Evolutionary conservation across 2,113 vertebrate species (phyloP).

Genomic region (Larimichthys crocea): DNA sequence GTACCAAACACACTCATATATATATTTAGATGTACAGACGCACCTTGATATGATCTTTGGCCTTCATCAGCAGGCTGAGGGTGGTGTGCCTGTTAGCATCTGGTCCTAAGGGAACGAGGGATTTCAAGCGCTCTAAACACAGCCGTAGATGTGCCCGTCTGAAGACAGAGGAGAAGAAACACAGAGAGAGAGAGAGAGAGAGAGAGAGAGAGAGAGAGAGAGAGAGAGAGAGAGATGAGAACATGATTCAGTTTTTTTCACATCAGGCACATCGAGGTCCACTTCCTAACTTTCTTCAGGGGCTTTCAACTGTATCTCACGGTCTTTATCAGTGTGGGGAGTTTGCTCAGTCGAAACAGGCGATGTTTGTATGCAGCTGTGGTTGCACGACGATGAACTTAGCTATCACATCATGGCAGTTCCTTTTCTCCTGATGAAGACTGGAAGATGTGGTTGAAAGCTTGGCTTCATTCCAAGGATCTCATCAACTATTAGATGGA

Average conservation of each 20-base stretch:
- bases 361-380: no score
- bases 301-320: background rate
- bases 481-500: no score
- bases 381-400: no score
- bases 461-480: background rate
- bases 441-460: background rate
- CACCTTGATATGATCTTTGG: slow-evolving; percentile 95
- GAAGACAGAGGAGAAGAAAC: slow-evolving; percentile 7
- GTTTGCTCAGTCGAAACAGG: no score
- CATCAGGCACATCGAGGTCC: background rate
- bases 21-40: slow-evolving; percentile 25
- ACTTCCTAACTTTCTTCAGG: background rate
- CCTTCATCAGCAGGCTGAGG: slow-evolving; percentile 93
- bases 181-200: background rate
- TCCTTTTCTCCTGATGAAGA: background rate
- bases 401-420: background rate
- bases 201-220: background rate
- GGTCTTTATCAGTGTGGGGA: background rate
- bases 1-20: background rate
- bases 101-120: slow-evolving; percentile 90
- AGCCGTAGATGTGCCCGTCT: slow-evolving; percentile 94
- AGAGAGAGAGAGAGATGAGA: slow-evolving; percentile 1
- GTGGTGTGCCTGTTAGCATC: slow-evolving; percentile 93
- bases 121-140: slow-evolving; percentile 95
- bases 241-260: background rate